Evolutionary conservation across 2,888 invertebrate genomes (phyloP).

Genomic region (Limnephilus lunatus): DNA sequence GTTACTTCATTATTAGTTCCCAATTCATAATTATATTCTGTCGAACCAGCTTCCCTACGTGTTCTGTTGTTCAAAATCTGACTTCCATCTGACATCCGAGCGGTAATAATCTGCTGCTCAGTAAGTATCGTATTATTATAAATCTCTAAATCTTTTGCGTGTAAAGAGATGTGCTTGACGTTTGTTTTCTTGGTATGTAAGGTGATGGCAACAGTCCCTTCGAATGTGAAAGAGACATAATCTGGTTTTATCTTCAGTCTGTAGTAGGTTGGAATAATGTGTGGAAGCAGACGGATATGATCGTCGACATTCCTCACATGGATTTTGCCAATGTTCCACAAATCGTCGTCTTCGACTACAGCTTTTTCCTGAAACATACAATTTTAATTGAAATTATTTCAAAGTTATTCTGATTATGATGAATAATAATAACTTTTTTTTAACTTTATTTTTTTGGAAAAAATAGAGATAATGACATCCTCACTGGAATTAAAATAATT

Average conservation of each 20-base stretch:
- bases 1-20: background rate
- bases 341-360: constrained; percentile 60
- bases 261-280: constrained; percentile 78
- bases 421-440: background rate
- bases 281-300: constrained; percentile 71
- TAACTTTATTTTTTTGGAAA: no score
- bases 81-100: constrained; percentile 69
- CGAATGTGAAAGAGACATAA: constrained; percentile 73
- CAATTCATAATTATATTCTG: constrained; percentile 37
- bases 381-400: background rate
- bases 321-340: constrained; percentile 61
- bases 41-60: constrained; percentile 67
- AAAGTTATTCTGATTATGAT: background rate
- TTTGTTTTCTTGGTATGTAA: constrained; percentile 70
- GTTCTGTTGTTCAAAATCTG: constrained; percentile 39
- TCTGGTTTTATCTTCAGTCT: constrained; percentile 77
- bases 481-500: no score
- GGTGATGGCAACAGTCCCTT: constrained; percentile 75
- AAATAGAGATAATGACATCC: no score
- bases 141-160: constrained; percentile 75
- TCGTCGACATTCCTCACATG: constrained; percentile 57
- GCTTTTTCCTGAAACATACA: constrained; percentile 53
- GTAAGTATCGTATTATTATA: constrained; percentile 71
- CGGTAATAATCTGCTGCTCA: constrained; percentile 71
- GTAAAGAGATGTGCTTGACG: constrained; percentile 75